phyloP scores from a whole-genome alignment of 2,797 vertebrate genomes.

The Crenichthys baileyi region DNA sequence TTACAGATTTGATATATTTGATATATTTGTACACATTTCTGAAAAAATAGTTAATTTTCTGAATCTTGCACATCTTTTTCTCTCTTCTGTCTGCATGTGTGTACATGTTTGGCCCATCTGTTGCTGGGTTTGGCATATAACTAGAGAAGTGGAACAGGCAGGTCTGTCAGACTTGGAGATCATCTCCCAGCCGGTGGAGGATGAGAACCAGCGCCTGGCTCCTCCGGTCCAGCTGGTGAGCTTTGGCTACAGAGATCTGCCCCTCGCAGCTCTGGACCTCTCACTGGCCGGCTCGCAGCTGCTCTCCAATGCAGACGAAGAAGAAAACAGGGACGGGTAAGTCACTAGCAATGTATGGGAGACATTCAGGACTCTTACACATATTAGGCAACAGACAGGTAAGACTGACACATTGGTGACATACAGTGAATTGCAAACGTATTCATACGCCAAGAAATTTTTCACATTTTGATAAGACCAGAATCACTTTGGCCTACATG shows the following conservation, averaged over 20 bases:
- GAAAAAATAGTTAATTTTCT: conserved; percentile 2
- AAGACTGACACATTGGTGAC: neutral
- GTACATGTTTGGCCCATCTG: conserved; percentile 26
- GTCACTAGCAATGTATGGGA: conserved; percentile 44
- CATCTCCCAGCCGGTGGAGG: conserved; percentile 91
- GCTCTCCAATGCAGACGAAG: conserved; percentile 90
- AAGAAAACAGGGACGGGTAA: conserved; percentile 91
- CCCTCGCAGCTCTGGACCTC: conserved; percentile 87
- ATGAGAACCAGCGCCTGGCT: conserved; percentile 86
- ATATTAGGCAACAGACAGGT: neutral
- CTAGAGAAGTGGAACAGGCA: conserved; percentile 74
- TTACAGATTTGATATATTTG: neutral
- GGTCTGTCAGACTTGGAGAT: conserved; percentile 90
- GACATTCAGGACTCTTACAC: neutral
- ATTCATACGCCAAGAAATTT: neutral
- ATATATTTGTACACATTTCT: neutral
- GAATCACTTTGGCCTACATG: neutral
- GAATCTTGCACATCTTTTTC: conserved; percentile 23
- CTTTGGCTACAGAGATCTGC: conserved; percentile 90
- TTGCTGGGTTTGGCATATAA: conserved; percentile 39
- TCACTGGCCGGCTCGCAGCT: conserved; percentile 91
- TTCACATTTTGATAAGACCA: neutral
- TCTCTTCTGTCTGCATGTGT: conserved; percentile 28
- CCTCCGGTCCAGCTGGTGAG: conserved; percentile 88
- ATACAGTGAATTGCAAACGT: neutral